Evolutionary conservation across 2,797 vertebrate species (phyloP), one percentile per base, ranked within the genome.

Genomic region (Hephaestus fuliginosus): DNA sequence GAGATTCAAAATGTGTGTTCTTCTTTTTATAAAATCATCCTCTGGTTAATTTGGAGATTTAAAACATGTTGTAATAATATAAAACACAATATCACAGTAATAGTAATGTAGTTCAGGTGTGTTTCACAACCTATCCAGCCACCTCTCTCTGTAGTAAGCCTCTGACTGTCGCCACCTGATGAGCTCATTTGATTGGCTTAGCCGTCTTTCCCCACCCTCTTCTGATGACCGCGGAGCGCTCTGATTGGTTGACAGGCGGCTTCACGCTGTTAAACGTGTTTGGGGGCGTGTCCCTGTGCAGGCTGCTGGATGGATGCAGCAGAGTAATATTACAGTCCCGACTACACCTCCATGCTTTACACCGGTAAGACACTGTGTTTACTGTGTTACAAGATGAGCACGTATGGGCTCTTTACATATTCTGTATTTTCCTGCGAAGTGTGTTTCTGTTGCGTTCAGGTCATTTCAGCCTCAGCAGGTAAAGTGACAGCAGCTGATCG

Each of bases 191-290:
- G 86, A 95, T 96, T 96, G 93, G 95, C 71, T 79, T 0, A 39
- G 8, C n/a, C 1, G 0, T 58, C 52, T 75, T 79, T 78, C 82
- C 60, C 93, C 92, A 91, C 93, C 84, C 92, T 96, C 95, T 95
- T 95, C 88, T 93, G 94, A 96, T 93, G 78, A 81, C 81, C 15
- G 1, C 0, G 2, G 36, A 51, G 25, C 2, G 5, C 48, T 83
- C 20, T 88, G 83, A 96, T 96, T 96, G 94, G 95, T 75, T 84
- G 46, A 57, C 9, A 43, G 39, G 4, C n/a, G 0, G 3, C 43
- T 69, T 20, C 74, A 12, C n/a, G 18, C 43, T 18, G 5, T 18
- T 5, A 5, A 8, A 58, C 68, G 57, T 53, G 5, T 11, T 9
- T 80, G 49, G 49, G 83, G 94, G 92, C 84, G 93, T 85, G 1